Percentiles rank a stretch among this genome's conserved stretches.
phyloP scores from a whole-genome alignment of 2,113 vertebrate species.

The Nibea albiflora region DNA sequence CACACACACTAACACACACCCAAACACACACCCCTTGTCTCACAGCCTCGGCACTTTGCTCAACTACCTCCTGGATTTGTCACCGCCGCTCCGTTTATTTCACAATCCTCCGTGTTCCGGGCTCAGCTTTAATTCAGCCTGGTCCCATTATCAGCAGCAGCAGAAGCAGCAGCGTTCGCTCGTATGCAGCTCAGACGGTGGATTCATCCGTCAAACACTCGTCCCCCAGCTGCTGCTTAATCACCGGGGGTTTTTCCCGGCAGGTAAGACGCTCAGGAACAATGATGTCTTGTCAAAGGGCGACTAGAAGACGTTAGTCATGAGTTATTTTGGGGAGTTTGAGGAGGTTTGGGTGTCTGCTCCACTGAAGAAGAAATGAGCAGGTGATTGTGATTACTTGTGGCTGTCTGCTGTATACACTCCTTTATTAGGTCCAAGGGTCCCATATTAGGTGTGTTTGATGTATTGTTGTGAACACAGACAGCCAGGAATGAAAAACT shows the following conservation, averaged over 20 bases:
- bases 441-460: conserved; percentile 11
- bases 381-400: conserved; percentile 57
- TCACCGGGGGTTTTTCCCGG: conserved; percentile 31
- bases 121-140: conserved; percentile 17
- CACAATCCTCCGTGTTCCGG: conserved; percentile 41
- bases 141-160: conserved; percentile 18
- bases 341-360: conserved; percentile 21
- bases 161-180: neutral
- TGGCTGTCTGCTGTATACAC: conserved; percentile 36
- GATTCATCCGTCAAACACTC: conserved; percentile 46
- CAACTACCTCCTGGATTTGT: conserved; percentile 50
- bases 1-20: conserved; percentile 22
- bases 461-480: neutral
- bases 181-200: conserved; percentile 41
- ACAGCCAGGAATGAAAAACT: conserved; percentile 1
- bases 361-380: conserved; percentile 47
- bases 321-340: conserved; percentile 47
- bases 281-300: conserved; percentile 62
- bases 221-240: conserved; percentile 62
- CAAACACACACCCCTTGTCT: conserved; percentile 40
- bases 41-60: conserved; percentile 2
- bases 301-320: conserved; percentile 43
- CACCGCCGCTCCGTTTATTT: conserved; percentile 33
- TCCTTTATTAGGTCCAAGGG: conserved; percentile 25
- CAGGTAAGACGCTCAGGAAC: conserved; percentile 68